Base-by-base conservation (phyloP, 2,113 vertebrate genomes). In the Eidolon helvum region DNA sequence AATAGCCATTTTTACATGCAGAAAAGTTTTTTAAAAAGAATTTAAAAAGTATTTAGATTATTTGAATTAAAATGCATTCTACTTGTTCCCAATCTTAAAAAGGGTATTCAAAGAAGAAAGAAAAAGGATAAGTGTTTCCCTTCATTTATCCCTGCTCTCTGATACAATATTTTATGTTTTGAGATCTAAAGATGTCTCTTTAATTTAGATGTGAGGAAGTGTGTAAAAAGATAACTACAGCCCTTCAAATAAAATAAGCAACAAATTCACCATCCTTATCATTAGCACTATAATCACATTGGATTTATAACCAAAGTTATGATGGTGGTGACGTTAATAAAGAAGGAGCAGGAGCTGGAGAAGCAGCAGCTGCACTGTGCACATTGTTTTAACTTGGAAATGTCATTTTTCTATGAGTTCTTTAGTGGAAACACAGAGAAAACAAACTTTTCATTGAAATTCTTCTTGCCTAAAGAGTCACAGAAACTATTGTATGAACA, bases 181-280 rank as follows among this genome's bases (percentile, higher is more conserved):
- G n/a, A 43, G 24, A 50, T 86, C 14, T 82, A 66, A 94, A 69
- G 24, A 86, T 21, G 35, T 71, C 55, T 92, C 11, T 12, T 71
- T 97, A 91, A 89, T 83, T 83, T 57, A 88, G 82, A 92, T 83
- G 55, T 93, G 71, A 75, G 72, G 85, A 90, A 95, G 83, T 68
- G 66, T 45, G 28, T 72, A 71, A 79, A 93, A 79, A n/a, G 38
- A 72, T 84, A 95, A 94, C 71, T 78, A 74, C 14, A 90, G 59
- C 35, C 30, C 45, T 94, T 97, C 80, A 65, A 89, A 89, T 78
- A 33, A 88, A 78, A 87, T 86, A 91, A 86, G 55, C 48, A 72
- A 65, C 61, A 38, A 82, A 91, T 86, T 91, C 82, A 89, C 38
- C 33, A 86, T 83, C 30, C 14, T 96, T 74, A 45, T 86, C 74